Evolutionary conservation across 2,888 invertebrate species (phyloP).

Genomic region (Sylvicola cinctus): DNA sequence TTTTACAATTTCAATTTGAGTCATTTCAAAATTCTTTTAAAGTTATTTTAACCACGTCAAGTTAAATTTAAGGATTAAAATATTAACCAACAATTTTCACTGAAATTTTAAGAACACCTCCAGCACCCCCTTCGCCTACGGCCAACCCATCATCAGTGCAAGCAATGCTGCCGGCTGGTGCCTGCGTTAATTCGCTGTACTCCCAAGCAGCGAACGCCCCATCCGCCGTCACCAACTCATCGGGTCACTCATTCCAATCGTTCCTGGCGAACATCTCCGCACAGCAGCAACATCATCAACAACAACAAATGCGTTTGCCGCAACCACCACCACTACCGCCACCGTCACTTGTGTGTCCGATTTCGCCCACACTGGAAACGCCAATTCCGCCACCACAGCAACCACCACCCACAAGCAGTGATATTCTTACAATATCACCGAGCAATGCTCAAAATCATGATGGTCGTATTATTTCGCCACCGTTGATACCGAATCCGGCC

Average conservation of each 20-base stretch:
- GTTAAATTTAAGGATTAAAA: too few relatives aligned
- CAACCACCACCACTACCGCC: conserved; percentile 3
- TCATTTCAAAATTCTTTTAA: neutral
- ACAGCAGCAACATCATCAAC: conserved; percentile 21
- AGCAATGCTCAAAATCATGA: too few relatives aligned
- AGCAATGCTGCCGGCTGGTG: too few relatives aligned
- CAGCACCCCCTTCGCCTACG: conserved; percentile 37
- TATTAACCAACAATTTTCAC: too few relatives aligned
- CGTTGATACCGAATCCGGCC: conserved; percentile 8
- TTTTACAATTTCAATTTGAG: neutral
- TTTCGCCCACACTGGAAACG: too few relatives aligned
- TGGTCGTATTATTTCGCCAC: conserved; percentile 4
- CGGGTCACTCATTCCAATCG: conserved; percentile 58
- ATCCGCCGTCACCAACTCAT: conserved; percentile 20
- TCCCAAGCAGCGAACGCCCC: too few relatives aligned
- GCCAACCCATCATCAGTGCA: conserved; percentile 37
- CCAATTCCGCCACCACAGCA: neutral
- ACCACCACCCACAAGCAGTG: neutral
- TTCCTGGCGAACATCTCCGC: conserved; percentile 60
- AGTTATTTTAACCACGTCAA: neutral
- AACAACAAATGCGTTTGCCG: conserved; percentile 1
- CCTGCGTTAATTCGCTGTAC: too few relatives aligned
- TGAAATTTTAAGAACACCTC: neutral
- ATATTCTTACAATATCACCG: too few relatives aligned
- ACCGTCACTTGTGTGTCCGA: neutral